Percentiles rank a stretch among this genome's conserved stretches.
Conservation (phyloP, 2,113 vertebrate species). For the Peromyscus leucopus region DNA sequence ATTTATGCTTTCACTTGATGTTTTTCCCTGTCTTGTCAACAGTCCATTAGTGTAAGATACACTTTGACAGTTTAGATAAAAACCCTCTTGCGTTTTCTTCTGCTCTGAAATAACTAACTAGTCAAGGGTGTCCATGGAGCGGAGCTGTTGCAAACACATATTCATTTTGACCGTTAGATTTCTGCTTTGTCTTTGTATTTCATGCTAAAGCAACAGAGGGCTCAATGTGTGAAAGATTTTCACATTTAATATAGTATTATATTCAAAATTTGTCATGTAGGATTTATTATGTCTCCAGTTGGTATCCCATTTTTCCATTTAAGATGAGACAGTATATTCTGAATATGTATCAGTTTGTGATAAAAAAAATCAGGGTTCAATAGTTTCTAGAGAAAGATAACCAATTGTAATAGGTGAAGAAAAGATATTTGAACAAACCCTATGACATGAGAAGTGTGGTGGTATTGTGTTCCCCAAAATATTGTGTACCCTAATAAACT, state of each 20-base stretch:
- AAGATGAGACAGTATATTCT: not conserved
- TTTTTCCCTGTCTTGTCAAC: constrained; percentile 30
- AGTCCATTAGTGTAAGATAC: not conserved
- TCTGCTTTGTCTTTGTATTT: constrained; percentile 29
- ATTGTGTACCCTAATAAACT: too few relatives aligned
- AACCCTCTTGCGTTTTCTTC: not conserved
- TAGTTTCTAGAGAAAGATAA: not conserved
- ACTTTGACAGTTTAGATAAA: not conserved
- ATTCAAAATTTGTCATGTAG: not conserved
- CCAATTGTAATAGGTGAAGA: not conserved
- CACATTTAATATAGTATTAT: not conserved
- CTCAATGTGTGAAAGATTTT: not conserved
- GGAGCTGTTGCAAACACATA: constrained; percentile 42
- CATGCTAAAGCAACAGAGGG: not conserved
- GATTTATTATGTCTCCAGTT: not conserved
- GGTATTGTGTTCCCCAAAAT: too few relatives aligned
- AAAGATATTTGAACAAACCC: not conserved
- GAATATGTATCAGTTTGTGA: constrained; percentile 10
- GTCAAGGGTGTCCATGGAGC: not conserved
- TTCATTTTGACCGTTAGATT: constrained; percentile 11
- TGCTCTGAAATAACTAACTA: not conserved
- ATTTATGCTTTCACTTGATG: constrained; percentile 16
- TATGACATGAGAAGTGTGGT: not conserved
- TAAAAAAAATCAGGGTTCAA: not conserved
- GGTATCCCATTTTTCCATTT: not conserved